Evolutionary conservation across 2,888 invertebrate species (phyloP), one percentile per base, ranked within the genome.

Genomic region (Trissolcus brochymenae): DNA sequence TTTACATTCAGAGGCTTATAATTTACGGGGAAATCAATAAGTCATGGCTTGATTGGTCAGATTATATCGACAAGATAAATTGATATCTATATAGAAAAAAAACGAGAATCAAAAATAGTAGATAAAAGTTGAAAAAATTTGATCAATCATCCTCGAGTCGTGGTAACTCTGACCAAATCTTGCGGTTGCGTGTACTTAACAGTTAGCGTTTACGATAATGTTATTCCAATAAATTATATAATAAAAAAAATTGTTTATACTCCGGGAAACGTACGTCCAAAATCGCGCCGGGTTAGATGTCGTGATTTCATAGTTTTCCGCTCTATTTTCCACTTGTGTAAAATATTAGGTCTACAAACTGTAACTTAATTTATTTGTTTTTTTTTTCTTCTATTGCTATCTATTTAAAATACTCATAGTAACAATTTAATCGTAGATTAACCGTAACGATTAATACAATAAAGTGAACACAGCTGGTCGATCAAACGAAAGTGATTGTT

Each of bases 371-470:
- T 76, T 75, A 70, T 35, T 35, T 35, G 35, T 35, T 35, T 35
- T 35, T 35, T 35, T 35, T 35, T 19, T 19, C 25, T 19, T 19
- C 25, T 35, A 35, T 76, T 76, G 59, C 64, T 70, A 70, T 76
- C n/a, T 65, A 65, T 68, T 64, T 64, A 64, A 75, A 73, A 75
- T 70, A 75, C 68, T 70, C 68, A 68, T 73, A 19, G 35, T 60
- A 65, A 75, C 19, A 67, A 35, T 35, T 35, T 35, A 35, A 35
- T 55, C 64, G 51, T 57, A 46, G 57, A 68, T 68, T 75, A 68
- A 75, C 75, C 57, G 35, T 65, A 75, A 75, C 54, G 68, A 62
- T 35, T 41, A 75, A 60, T 55, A 70, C 59, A 73, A 73, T 55
- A 17, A 66, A 54, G 55, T 55, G 60, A 60, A 61, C 54, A 55